Evolutionary conservation across 1,140 invertebrate species (phyloP), one percentile per base, ranked within the genome.

Genomic region (Hyles vespertilio): DNA sequence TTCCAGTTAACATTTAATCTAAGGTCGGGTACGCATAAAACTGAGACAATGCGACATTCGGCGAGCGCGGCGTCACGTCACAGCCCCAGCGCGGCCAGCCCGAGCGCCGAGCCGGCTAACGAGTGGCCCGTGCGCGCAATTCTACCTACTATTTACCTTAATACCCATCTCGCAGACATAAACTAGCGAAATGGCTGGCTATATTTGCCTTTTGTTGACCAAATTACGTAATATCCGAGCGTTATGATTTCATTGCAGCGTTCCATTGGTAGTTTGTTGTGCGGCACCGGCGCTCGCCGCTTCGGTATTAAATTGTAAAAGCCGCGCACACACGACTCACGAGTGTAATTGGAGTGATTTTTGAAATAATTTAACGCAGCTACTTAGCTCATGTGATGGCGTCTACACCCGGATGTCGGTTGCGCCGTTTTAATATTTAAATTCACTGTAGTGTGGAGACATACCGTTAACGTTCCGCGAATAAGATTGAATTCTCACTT

Each of bases 61-160:
- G 61, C 69, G 50, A 33, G 64, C 69, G 67, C 63, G 63, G 72
- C 69, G 71, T 83, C 79, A 78, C 77, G 81, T 80, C 76, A 70
- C 53, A 58, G 60, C 63, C 43, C 52, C 55, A 52, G 51, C 55
- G 56, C 56, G 22, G 22, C 22, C 22, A 22, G 22, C 22, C 22
- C 22, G 22, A 22, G 22, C 22, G 22, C 22, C 22, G 55, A 48
- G 57, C 51, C 69, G 62, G 63, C 69, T 87, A 83, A 87, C 84
- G 82, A 85, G 74, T 76, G 81, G 77, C 85, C 77, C 82, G 86
- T 87, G 86, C 80, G 69, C 70, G 74, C 81, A 83, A 84, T 82
- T 82, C 74, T 85, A 64, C 63, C 33, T 58, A 79, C 81, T 84
- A 85, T 87, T 86, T 87, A 87, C 82, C 74, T 84, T 85, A 84